These are phyloP conservation scores for Falco cherrug DNA, from an alignment of 2,797 vertebrate genomes.

Conservation along the genomic window DNA sequence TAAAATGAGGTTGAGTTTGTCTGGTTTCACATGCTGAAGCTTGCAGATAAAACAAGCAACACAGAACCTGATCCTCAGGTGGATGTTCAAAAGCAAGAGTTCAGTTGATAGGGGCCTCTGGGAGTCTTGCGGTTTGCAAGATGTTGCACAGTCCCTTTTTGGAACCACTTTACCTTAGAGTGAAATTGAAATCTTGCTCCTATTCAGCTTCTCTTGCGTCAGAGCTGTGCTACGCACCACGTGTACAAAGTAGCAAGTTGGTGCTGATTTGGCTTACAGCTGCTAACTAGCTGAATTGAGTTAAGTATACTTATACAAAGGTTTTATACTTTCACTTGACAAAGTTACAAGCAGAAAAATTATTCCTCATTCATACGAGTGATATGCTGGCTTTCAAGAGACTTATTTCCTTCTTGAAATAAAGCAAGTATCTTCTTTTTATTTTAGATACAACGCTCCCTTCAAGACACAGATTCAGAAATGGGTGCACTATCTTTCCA, in stretches of 20 bases:
- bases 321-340: neutral
- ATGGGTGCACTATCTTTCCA: conserved; percentile 95
- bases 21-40: neutral
- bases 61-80: neutral
- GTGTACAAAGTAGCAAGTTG: neutral
- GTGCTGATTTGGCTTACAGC: neutral
- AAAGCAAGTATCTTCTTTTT: neutral
- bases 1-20: neutral
- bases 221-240: neutral
- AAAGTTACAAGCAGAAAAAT: neutral
- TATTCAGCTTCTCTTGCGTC: neutral
- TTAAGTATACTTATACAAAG: neutral
- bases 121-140: neutral
- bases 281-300: neutral
- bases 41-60: neutral
- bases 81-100: neutral
- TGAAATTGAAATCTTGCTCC: neutral
- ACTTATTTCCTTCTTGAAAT: neutral
- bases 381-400: neutral
- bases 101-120: neutral
- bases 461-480: conserved; percentile 96
- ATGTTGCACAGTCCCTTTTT: neutral
- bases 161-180: neutral
- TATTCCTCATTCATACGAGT: neutral
- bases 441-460: conserved; percentile 89